These are phyloP conservation scores for Lysandra coridon DNA, from an alignment of 2,888 invertebrate genomes.

Conservation along the genomic window DNA sequence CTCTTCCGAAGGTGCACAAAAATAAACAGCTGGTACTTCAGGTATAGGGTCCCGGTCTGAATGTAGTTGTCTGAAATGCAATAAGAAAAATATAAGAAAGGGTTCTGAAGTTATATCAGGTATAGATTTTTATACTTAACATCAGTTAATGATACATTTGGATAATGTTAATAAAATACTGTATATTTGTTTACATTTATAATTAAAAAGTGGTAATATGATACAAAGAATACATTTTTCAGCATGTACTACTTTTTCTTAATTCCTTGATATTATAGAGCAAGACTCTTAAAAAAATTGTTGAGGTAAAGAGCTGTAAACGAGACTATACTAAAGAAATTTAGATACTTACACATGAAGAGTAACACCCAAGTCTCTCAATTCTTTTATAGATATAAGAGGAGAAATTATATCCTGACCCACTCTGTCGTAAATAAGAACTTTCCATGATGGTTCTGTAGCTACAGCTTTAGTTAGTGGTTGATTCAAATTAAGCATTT, in stretches of 20 bases:
- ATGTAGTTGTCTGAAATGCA: slow-evolving; percentile 86
- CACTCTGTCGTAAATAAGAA: slow-evolving; percentile 96
- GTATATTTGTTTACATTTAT: too few relatives aligned
- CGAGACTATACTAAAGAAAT: neutral
- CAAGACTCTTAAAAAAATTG: too few relatives aligned
- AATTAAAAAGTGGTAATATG: too few relatives aligned
- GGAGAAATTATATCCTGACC: slow-evolving; percentile 99
- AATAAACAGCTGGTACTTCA: slow-evolving; percentile 99
- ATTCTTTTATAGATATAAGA: slow-evolving; percentile 95
- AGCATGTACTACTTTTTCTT: too few relatives aligned
- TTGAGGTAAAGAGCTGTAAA: too few relatives aligned
- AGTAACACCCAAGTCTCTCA: slow-evolving; percentile 97
- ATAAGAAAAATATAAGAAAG: slow-evolving; percentile 19
- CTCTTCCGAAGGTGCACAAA: slow-evolving; percentile 97
- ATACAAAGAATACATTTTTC: too few relatives aligned
- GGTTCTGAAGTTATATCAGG: neutral
- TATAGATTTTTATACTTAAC: neutral
- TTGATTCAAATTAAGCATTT: slow-evolving; percentile 96
- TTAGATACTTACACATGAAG: slow-evolving; percentile 91
- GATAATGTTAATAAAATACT: too few relatives aligned
- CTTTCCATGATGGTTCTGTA: slow-evolving; percentile 96
- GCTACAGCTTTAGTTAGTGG: slow-evolving; percentile 87
- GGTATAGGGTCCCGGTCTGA: slow-evolving; percentile 96
- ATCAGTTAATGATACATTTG: neutral
- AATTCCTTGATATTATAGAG: too few relatives aligned